Percentiles rank a stretch among this genome's conserved stretches.
Evolutionary conservation across 2,113 vertebrate genomes (phyloP).

Genomic region (Dipodomys spectabilis): DNA sequence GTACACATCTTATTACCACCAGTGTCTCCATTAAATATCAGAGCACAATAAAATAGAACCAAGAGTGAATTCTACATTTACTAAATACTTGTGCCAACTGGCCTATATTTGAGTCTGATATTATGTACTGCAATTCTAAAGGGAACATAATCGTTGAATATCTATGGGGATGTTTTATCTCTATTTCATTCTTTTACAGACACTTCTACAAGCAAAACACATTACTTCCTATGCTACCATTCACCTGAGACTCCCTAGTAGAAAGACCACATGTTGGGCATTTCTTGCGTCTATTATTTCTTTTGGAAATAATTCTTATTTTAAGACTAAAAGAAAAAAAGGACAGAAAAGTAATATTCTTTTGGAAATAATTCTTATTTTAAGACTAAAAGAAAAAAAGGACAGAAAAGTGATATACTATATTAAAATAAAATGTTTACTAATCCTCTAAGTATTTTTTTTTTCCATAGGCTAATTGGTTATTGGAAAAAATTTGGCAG

Average conservation of each 20-base stretch:
- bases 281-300: too few relatives aligned
- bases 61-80: not conserved
- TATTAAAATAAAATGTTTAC: slow-evolving; percentile 56
- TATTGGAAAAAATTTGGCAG: slow-evolving; percentile 49
- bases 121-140: slow-evolving; percentile 14
- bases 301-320: slow-evolving; percentile 27
- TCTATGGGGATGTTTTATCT: not conserved
- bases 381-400: not conserved
- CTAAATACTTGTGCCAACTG: not conserved
- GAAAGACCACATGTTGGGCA: not conserved
- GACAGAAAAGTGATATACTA: not conserved
- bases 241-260: not conserved
- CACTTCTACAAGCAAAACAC: not conserved
- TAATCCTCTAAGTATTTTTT: slow-evolving; percentile 35
- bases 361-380: slow-evolving; percentile 23
- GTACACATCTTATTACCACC: slow-evolving; percentile 1
- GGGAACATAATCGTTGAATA: slow-evolving; percentile 11
- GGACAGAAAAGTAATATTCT: not conserved
- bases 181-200: not conserved
- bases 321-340: not conserved
- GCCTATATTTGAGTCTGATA: not conserved
- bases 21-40: slow-evolving; percentile 37
- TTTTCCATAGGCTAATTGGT: slow-evolving; percentile 17
- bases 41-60: slow-evolving; percentile 24
- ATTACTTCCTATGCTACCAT: not conserved